Evolutionary conservation across 2,888 invertebrate species (phyloP).

Genomic region (Campaea margaritaria): DNA sequence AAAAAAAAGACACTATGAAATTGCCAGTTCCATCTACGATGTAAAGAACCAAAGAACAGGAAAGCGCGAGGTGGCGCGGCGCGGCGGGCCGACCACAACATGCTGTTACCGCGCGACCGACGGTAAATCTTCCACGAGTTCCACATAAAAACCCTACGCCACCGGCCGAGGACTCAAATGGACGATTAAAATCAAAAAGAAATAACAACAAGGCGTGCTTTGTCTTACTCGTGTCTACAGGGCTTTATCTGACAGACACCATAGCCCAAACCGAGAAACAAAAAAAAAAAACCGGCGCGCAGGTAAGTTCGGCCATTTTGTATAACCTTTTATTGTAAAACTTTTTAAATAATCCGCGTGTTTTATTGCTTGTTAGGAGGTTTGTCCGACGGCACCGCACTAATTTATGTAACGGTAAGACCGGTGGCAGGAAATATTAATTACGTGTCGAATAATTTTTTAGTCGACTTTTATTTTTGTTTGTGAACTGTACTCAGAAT

Average conservation of each 20-base stretch:
- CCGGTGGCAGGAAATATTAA: conserved; percentile 68
- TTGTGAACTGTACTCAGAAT: conserved; percentile 3
- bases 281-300: conserved; percentile 67
- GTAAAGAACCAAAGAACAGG: conserved; percentile 40
- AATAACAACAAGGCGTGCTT: conserved; percentile 73
- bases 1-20: background rate
- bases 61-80: conserved; percentile 53
- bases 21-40: conserved; percentile 10
- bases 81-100: conserved; percentile 48
- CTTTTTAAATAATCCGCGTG: conserved; percentile 80
- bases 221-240: conserved; percentile 82
- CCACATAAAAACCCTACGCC: conserved; percentile 57
- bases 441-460: conserved; percentile 41
- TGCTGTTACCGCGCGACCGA: conserved; percentile 47
- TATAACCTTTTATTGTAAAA: conserved; percentile 69
- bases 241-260: conserved; percentile 72
- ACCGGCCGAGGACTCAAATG: conserved; percentile 64
- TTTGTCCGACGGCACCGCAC: conserved; percentile 69
- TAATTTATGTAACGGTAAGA: conserved; percentile 71
- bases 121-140: conserved; percentile 56
- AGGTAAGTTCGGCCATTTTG: conserved; percentile 78
- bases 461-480: conserved; percentile 39
- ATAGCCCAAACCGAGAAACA: conserved; percentile 61
- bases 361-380: conserved; percentile 79
- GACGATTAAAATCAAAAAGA: conserved; percentile 77